Evolutionary conservation across 2,113 vertebrate genomes (phyloP).

Genomic region (Crocuta crocuta): DNA sequence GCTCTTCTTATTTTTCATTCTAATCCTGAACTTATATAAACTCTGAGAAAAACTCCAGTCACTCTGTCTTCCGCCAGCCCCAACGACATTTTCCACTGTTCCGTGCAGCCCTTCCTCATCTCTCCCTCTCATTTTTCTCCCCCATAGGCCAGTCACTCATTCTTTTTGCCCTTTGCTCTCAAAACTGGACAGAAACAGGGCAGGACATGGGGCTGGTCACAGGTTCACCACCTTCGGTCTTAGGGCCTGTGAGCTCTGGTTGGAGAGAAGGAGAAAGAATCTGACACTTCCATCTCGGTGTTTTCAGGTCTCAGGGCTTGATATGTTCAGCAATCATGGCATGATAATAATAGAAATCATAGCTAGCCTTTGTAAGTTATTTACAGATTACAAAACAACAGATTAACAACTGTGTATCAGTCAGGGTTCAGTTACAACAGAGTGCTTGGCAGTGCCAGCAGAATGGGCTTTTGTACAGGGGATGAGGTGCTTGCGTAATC

Average conservation of each 20-base stretch:
- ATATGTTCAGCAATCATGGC: neutral
- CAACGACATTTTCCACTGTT: neutral
- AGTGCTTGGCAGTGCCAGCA: neutral
- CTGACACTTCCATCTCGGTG: neutral
- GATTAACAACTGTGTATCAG: neutral
- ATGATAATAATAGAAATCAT: neutral
- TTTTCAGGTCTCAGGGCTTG: neutral
- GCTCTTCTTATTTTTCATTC: neutral
- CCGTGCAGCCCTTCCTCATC: neutral
- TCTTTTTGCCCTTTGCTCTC: neutral
- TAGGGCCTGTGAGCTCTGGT: neutral
- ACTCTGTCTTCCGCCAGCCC: neutral
- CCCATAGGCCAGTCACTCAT: neutral
- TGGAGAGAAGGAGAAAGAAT: neutral
- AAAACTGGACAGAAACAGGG: neutral
- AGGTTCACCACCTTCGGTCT: neutral
- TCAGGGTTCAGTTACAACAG: neutral
- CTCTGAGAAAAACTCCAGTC: neutral
- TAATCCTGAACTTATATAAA: neutral
- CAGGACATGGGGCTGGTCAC: neutral
- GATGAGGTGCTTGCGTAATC: neutral
- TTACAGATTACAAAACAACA: neutral
- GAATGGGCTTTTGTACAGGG: neutral
- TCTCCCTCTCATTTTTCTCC: neutral
- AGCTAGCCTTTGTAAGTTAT: neutral